Percentiles rank a stretch among this genome's conserved stretches.
phyloP scores from a whole-genome alignment of 2,888 invertebrate genomes.

The Phalera bucephala region DNA sequence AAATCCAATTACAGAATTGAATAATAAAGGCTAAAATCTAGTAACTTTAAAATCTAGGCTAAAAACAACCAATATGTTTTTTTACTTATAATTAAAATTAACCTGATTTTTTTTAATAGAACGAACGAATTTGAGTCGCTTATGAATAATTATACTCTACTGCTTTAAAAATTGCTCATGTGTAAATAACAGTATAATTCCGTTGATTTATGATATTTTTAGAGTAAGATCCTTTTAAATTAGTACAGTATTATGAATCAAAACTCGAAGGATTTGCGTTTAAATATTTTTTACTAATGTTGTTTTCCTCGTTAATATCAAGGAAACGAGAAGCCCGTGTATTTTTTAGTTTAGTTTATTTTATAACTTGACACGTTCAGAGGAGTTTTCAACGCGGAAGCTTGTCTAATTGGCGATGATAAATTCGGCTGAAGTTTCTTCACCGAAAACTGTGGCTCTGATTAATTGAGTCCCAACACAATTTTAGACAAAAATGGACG shows the following conservation, averaged over 20 bases:
- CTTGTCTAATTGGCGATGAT: conserved; percentile 63
- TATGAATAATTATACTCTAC: too few species aligned
- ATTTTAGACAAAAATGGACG: conserved; percentile 16
- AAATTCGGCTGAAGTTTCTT: conserved; percentile 52
- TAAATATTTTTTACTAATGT: conserved; percentile 6
- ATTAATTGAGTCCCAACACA: conserved; percentile 19
- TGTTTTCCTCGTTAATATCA: conserved; percentile 34
- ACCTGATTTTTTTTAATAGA: too few species aligned
- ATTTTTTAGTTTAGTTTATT: conserved; percentile 40
- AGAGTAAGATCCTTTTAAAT: neutral
- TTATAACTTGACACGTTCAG: conserved; percentile 45
- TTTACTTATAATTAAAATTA: neutral
- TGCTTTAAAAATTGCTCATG: too few species aligned
- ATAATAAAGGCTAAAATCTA: too few species aligned
- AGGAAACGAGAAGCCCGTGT: conserved; percentile 37
- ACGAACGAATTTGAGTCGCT: too few species aligned
- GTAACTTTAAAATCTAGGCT: too few species aligned
- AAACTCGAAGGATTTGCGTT: neutral
- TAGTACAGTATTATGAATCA: neutral
- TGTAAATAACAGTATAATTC: neutral
- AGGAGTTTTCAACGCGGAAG: conserved; percentile 61
- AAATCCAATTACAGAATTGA: too few species aligned
- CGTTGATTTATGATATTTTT: neutral
- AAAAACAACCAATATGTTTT: neutral
- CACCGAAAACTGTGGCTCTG: conserved; percentile 31